Conservation (phyloP, 2,113 vertebrate genomes). For the Uria aalge region DNA sequence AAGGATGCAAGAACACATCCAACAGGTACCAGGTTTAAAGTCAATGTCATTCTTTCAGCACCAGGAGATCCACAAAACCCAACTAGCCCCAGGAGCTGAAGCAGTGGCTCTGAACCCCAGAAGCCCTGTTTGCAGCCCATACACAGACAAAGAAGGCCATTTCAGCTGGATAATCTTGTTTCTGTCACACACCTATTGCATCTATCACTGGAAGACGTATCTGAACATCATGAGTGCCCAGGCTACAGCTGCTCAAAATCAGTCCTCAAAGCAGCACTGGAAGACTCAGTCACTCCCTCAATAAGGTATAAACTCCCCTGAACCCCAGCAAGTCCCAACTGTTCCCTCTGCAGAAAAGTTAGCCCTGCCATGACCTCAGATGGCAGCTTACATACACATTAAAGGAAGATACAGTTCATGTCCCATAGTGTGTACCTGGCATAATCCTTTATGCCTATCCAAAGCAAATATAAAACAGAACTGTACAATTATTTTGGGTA, state of each 20-base stretch:
- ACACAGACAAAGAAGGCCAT: neutral
- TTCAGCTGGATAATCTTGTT: neutral
- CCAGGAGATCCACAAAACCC: neutral
- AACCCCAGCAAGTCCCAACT: neutral
- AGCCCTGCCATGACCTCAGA: neutral
- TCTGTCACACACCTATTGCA: neutral
- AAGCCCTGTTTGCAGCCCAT: neutral
- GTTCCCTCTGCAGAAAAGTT: neutral
- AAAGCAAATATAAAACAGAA: neutral
- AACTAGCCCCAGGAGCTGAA: neutral
- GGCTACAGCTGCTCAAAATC: neutral
- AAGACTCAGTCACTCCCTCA: neutral
- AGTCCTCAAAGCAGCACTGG: neutral
- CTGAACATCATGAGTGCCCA: neutral
- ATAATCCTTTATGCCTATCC: neutral
- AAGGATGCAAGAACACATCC: neutral
- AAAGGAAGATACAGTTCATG: neutral
- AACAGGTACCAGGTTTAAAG: neutral
- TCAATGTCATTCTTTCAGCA: neutral
- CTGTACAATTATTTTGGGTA: neutral
- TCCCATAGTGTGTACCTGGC: neutral
- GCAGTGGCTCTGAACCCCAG: neutral
- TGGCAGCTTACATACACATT: neutral
- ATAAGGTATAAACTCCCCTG: neutral
- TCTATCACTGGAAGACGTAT: neutral